Conservation (phyloP, 2,113 vertebrate genomes). For the Gymnorhina tibicen region DNA sequence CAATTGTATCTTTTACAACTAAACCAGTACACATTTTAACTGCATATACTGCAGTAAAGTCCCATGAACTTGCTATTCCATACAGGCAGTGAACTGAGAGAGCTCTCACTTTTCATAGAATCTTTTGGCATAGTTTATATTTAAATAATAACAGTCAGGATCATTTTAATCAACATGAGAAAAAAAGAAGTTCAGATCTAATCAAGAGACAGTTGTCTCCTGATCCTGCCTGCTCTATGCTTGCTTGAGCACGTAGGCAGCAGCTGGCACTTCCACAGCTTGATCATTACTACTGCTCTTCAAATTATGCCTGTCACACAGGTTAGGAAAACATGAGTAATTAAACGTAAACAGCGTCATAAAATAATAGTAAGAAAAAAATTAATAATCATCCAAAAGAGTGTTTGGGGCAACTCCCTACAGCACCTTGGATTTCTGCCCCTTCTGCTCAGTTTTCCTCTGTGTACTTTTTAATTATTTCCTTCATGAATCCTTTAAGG, state of each 20-base stretch:
- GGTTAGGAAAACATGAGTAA: constrained; percentile 58
- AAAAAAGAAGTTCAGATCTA: constrained; percentile 34
- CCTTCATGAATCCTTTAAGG: constrained; percentile 4
- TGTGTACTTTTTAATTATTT: constrained; percentile 23
- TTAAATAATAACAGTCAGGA: constrained; percentile 32
- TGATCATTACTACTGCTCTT: constrained; percentile 38
- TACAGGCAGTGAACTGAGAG: neutral
- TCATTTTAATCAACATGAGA: constrained; percentile 15
- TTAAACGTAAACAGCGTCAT: constrained; percentile 23
- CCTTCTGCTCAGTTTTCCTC: constrained; percentile 1
- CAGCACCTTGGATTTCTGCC: constrained; percentile 23
- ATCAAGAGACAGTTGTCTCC: constrained; percentile 9
- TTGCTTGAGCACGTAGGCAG: constrained; percentile 50
- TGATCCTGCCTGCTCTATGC: constrained; percentile 21
- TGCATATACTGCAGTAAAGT: neutral
- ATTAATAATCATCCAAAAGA: constrained; percentile 48
- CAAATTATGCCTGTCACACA: constrained; percentile 41
- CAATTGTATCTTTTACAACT: neutral
- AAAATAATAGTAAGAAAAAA: constrained; percentile 47
- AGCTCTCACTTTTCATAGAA: neutral
- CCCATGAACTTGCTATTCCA: neutral
- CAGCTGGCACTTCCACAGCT: neutral
- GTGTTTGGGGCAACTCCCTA: constrained; percentile 12
- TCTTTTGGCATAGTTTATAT: neutral
- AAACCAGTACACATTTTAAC: neutral